Evolutionary conservation across 2,888 invertebrate species (phyloP), one percentile per base, ranked within the genome.

Genomic region (Acholoe squamosa): DNA sequence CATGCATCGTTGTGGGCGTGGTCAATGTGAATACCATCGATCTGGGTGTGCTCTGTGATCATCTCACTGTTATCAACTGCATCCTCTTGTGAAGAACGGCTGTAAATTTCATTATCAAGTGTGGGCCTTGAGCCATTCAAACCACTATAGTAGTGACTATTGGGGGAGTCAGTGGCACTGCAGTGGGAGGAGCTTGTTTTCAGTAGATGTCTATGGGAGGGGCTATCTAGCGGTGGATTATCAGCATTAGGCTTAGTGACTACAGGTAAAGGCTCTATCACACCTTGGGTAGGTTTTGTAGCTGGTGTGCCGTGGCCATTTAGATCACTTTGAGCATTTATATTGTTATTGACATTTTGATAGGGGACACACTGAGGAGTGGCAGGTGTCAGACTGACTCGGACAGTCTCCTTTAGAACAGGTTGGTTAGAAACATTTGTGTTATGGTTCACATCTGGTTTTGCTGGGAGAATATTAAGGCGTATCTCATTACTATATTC

Each of bases 401-500:
- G 19, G 19, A n/a, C 61, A 61, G 61, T 61, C 14, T 61, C 61
- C 61, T n/a, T 61, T 0, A 61, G 12, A 19, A 80, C 34, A 43
- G 19, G n/a, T 34, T 80, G 34, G 10, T 80, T n/a, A 43, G 31
- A 25, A 31, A 31, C 31, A 76, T 31, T 0, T 14, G 31, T 25
- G 3, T 28, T 31, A 14, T 25, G 10, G 5, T 80, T 10, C 10
- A 80, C 16, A 22, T 34, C 80, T n/a, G 80, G 43, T 43, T 80
- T 80, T 19, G 7, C 80, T 22, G 3, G 43, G 34, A 80, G 25
- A 16, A 80, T 43, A 19, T 80, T 80, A 43, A 33, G 34, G 43
- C 80, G n/a, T 0, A 43, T 80, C 22, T 80, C 80, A 80, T 80
- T 80, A 22, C 34, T 14, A 80, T 80, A 43, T 80, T 80, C 80